phyloP scores from a whole-genome alignment of 2,888 invertebrate genomes.

The Zaprionus bogoriensis region DNA sequence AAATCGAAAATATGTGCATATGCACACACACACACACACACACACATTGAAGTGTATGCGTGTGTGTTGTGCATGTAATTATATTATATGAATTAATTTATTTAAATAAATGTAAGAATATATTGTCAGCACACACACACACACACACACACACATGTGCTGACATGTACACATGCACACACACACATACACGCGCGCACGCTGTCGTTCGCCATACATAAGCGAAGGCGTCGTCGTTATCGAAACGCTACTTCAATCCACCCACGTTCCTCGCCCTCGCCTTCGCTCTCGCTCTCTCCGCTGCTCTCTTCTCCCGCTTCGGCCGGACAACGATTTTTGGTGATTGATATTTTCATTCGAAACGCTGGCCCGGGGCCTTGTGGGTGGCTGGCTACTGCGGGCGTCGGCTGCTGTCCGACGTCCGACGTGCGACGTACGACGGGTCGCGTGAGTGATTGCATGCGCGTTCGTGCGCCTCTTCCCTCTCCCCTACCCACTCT shows the following conservation, averaged over 20 bases:
- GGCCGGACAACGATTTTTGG: slow-evolving; percentile 37
- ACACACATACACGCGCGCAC: neutral
- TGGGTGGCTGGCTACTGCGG: slow-evolving; percentile 28
- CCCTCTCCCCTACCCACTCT: neutral
- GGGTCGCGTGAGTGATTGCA: slow-evolving; percentile 55
- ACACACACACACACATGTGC: neutral
- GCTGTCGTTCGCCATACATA: neutral
- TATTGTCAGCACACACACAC: neutral
- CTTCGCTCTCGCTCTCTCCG: neutral
- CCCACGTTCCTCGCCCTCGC: slow-evolving; percentile 26
- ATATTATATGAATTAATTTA: neutral
- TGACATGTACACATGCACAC: neutral
- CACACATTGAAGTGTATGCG: neutral
- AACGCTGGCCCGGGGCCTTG: slow-evolving; percentile 39
- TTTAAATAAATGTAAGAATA: neutral
- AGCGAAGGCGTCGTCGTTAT: slow-evolving; percentile 11
- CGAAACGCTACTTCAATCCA: slow-evolving; percentile 29
- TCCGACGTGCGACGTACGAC: no score
- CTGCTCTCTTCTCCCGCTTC: neutral
- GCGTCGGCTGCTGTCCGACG: slow-evolving; percentile 17
- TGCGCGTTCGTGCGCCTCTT: slow-evolving; percentile 15
- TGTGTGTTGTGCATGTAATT: neutral
- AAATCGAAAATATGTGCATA: slow-evolving; percentile 14
- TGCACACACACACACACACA: slow-evolving; percentile 3
- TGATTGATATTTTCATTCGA: slow-evolving; percentile 65